Percentiles rank a stretch among this genome's conserved stretches.
phyloP scores from a whole-genome alignment of 2,888 invertebrate genomes.

The Caenorhabditis wallacei region DNA sequence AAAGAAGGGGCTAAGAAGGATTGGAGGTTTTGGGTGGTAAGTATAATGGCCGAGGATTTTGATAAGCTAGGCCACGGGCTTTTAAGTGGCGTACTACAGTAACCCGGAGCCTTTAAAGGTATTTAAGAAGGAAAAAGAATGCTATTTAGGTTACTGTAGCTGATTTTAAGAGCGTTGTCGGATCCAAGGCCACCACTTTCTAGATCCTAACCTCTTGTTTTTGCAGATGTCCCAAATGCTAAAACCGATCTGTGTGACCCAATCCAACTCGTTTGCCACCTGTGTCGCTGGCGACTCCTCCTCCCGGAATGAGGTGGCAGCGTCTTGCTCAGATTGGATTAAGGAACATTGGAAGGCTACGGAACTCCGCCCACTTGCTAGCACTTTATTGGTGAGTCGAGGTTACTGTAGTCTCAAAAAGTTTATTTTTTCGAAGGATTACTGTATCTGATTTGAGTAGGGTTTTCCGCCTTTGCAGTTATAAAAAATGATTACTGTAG shows the following conservation, averaged over 20 bases:
- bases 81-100: too few relatives aligned
- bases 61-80: too few relatives aligned
- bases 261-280: slow-evolving; percentile 66
- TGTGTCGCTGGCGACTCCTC: slow-evolving; percentile 63
- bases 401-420: too few relatives aligned
- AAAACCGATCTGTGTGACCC: slow-evolving; percentile 70
- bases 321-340: slow-evolving; percentile 72
- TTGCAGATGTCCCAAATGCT: slow-evolving; percentile 74
- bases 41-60: slow-evolving; percentile 33
- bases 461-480: too few relatives aligned
- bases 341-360: slow-evolving; percentile 73
- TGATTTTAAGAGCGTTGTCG: too few relatives aligned
- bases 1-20: slow-evolving; percentile 76
- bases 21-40: slow-evolving; percentile 82
- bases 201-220: neutral
- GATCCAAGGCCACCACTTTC: neutral
- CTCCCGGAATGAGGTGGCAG: slow-evolving; percentile 68
- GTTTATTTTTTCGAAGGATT: too few relatives aligned
- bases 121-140: too few relatives aligned
- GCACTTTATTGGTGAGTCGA: slow-evolving; percentile 75
- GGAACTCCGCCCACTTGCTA: slow-evolving; percentile 79
- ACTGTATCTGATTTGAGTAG: too few relatives aligned
- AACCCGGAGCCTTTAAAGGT: too few relatives aligned
- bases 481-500: too few relatives aligned
- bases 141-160: too few relatives aligned